phyloP scores from a whole-genome alignment of 2,888 invertebrate genomes.

The Embidobia sp. region DNA sequence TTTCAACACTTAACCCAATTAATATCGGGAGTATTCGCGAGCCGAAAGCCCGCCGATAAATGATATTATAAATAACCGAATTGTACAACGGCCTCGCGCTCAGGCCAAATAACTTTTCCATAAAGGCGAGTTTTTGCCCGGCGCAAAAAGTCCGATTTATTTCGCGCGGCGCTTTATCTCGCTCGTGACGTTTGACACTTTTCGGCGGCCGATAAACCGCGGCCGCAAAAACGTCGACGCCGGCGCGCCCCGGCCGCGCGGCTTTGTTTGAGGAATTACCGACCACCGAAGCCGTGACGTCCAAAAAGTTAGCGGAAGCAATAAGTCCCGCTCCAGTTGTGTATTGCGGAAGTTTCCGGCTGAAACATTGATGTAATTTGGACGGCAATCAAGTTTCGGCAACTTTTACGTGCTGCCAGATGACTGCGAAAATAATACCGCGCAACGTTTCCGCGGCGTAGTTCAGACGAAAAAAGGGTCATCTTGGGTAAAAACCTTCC shows the following conservation, averaged over 20 bases:
- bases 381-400: constrained; percentile 58
- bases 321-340: constrained; percentile 43
- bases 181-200: constrained; percentile 43
- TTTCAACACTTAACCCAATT: constrained; percentile 39
- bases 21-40: no score
- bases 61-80: constrained; percentile 17
- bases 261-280: constrained; percentile 22
- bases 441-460: constrained; percentile 12
- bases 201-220: constrained; percentile 25
- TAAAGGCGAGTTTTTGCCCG: no score
- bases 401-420: constrained; percentile 55
- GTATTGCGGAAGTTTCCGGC: constrained; percentile 36
- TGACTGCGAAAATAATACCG: constrained; percentile 44
- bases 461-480: not conserved
- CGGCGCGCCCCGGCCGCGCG: constrained; percentile 6
- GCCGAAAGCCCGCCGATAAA: no score
- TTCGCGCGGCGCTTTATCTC: constrained; percentile 10
- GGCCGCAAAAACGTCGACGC: constrained; percentile 28
- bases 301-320: constrained; percentile 55
- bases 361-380: constrained; percentile 58
- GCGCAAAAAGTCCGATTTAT: constrained; percentile 27
- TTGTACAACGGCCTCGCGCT: not conserved
- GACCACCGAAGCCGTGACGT: not conserved
- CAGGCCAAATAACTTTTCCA: constrained; percentile 7
- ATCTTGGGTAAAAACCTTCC: constrained; percentile 10